Evolutionary conservation across 2,888 invertebrate species (phyloP).

Genomic region (Eueremaeus valkanovi): DNA sequence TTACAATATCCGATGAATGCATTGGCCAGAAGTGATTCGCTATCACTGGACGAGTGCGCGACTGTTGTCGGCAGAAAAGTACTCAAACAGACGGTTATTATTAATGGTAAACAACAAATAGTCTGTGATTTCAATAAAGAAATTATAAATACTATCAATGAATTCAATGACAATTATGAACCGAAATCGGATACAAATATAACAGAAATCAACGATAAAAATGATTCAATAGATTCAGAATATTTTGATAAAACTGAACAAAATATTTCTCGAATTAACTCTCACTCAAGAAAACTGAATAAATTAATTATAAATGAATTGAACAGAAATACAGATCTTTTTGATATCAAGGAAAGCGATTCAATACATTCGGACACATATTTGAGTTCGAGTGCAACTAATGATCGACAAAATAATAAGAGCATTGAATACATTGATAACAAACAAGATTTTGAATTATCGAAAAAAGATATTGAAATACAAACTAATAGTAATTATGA

Average conservation of each 20-base stretch:
- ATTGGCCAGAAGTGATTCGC: neutral
- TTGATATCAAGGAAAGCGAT: neutral
- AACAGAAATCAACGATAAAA: no score
- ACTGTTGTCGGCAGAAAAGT: slow-evolving; percentile 38
- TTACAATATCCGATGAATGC: slow-evolving; percentile 32
- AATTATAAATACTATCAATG: neutral
- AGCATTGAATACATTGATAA: neutral
- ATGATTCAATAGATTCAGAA: neutral
- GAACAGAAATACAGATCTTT: neutral
- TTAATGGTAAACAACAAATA: slow-evolving; percentile 33
- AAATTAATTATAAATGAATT: neutral
- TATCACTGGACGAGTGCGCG: slow-evolving; percentile 29
- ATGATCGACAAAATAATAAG: neutral
- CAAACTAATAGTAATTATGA: neutral
- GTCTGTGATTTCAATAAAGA: neutral
- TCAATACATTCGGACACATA: neutral
- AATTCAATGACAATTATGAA: neutral
- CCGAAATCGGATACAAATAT: no score
- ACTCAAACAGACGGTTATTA: slow-evolving; percentile 30
- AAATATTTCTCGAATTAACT: neutral
- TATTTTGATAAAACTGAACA: neutral
- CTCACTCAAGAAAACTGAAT: neutral
- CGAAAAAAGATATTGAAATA: neutral
- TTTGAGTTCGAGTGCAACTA: neutral
- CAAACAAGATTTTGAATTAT: neutral